A percentile compares a stretch with the other conserved stretches of the same genome.
Conservation (phyloP, 2,888 invertebrate species). For the Drosophila paracracens region DNA sequence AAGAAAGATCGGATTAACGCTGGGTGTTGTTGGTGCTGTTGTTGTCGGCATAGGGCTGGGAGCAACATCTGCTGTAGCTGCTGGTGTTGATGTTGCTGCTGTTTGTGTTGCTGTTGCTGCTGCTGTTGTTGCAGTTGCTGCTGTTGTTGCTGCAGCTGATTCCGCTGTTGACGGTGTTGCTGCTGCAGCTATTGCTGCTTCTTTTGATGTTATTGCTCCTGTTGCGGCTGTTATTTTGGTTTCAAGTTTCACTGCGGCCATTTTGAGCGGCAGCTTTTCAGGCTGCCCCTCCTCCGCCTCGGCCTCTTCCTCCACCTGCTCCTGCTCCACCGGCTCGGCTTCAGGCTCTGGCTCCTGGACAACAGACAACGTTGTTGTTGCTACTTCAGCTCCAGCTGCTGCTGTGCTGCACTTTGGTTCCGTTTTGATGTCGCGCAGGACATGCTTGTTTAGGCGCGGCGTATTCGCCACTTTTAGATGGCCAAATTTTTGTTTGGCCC, state of each 20-base stretch:
- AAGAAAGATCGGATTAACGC: slow-evolving; percentile 91
- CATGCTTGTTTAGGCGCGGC: slow-evolving; percentile 71
- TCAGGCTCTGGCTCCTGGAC: not conserved
- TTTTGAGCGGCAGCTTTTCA: slow-evolving; percentile 35
- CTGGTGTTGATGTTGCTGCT: slow-evolving; percentile 2
- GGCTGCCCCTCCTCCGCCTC: slow-evolving; percentile 18
- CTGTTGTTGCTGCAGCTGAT: slow-evolving; percentile 2
- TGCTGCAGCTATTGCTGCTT: not conserved
- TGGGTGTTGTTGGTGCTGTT: slow-evolving; percentile 49
- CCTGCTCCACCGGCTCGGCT: not conserved
- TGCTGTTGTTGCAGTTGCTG: not conserved
- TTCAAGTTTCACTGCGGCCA: slow-evolving; percentile 70
- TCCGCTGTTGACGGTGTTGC: slow-evolving; percentile 1
- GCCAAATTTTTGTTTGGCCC: slow-evolving; percentile 78
- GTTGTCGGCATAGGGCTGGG: slow-evolving; percentile 37
- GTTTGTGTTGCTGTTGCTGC: not conserved
- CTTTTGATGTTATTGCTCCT: slow-evolving; percentile 2
- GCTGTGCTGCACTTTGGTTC: slow-evolving; percentile 78
- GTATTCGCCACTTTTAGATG: slow-evolving; percentile 77
- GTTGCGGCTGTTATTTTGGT: slow-evolving; percentile 59
- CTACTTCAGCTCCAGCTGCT: slow-evolving; percentile 10
- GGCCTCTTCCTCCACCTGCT: not conserved
- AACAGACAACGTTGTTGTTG: slow-evolving; percentile 4
- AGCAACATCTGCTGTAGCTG: slow-evolving; percentile 21
- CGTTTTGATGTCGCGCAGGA: slow-evolving; percentile 81